Evolutionary conservation across 2,888 invertebrate species (phyloP), one percentile per base, ranked within the genome.

Genomic region (Lasioglossum oenotherae): DNA sequence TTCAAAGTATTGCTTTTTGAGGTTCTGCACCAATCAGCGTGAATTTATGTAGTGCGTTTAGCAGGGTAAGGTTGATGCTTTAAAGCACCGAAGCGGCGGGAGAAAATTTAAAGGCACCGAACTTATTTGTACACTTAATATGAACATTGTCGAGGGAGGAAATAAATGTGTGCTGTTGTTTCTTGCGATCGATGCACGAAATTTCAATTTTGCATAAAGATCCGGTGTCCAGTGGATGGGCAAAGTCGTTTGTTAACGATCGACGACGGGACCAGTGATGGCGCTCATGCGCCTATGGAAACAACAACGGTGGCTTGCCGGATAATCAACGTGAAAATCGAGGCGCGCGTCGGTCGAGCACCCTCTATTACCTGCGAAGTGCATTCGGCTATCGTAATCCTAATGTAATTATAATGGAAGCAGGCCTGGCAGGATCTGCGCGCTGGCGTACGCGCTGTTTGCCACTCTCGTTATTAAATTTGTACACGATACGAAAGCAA

Each of bases 321-420:
- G 71, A 74, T 86, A 80, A 85, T 86, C 78, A 80, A 80, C 85
- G 77, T 57, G 49, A 74, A 80, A 85, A 74, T 74, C 77, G 74
- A 53, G 60, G 57, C 44, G 23, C 74, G n/a, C 73, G 60, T 31
- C 64, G 46, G 77, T 74, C 77, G 53, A 84, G 85, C 31, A 72
- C 74, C 44, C 85, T 85, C 81, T 74, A 78, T 84, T 80, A 85
- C 35, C 80, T 57, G 71, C 38, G 60, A 80, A 85, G 74, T 67
- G 76, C 76, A 77, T 80, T 85, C 85, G 71, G 77, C 85, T 80
- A 85, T 86, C 80, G 80, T 80, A 84, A 86, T 86, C 77, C 78
- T 86, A 69, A 80, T 69, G 77, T 81, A 86, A 84, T 80, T 78
- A 74, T 74, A 85, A 44, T 67, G 71, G 77, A 64, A 53, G 64